These are phyloP conservation scores for Platysternon megacephalum DNA, from an alignment of 2,113 vertebrate genomes.

Conservation along the genomic window DNA sequence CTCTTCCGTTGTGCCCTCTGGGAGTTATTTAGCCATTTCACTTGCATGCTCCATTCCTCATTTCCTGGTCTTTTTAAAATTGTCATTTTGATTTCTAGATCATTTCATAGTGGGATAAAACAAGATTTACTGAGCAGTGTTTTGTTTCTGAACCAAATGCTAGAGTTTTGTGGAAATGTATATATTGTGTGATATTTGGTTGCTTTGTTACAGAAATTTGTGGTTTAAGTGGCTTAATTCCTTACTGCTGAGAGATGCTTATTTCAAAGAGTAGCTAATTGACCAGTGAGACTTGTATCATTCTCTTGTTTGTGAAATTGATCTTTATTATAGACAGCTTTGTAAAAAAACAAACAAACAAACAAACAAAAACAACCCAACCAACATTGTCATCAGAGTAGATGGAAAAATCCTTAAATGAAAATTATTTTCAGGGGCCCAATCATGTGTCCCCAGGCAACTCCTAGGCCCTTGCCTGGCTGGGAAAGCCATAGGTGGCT, in stretches of 20 bases:
- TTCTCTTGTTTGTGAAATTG: not conserved
- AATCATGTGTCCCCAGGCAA: too few relatives aligned
- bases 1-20: not conserved
- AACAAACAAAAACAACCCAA: too few relatives aligned
- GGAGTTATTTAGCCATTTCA: not conserved
- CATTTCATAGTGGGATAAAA: not conserved
- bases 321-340: not conserved
- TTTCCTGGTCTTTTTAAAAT: not conserved
- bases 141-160: not conserved
- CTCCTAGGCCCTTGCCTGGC: too few relatives aligned
- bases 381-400: not conserved
- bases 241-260: not conserved
- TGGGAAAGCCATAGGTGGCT: too few relatives aligned
- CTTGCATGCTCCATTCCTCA: not conserved
- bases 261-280: not conserved
- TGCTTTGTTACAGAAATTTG: not conserved
- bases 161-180: not conserved
- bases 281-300: not conserved
- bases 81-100: not conserved
- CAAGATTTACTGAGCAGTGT: not conserved
- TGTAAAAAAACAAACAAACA: not conserved
- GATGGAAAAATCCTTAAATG: not conserved
- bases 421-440: not conserved
- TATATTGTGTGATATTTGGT: fast-evolving
- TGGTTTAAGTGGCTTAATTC: not conserved